Base-by-base conservation (phyloP, 2,113 vertebrate species). In the Pluvialis apricaria region DNA sequence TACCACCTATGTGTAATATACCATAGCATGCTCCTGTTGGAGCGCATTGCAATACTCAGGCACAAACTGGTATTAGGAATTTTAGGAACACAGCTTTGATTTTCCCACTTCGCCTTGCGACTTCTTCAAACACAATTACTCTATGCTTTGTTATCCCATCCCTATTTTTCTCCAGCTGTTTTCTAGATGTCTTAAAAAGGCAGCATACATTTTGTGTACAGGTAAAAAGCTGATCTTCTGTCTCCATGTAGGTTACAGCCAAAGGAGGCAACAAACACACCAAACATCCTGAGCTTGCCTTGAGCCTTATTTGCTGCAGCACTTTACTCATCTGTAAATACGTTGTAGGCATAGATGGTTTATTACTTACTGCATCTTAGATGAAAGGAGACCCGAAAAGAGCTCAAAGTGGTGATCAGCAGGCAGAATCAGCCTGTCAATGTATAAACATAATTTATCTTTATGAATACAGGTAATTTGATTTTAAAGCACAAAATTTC, bases 21-120 rank as follows among this genome's bases (percentile, higher is more conserved):
- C 38, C 9, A 70, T 15, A 57, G 24, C 34, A 18, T 8, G 31
- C 20, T 61, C 7, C 36, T 51, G 3, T 40, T 52, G 16, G n/a
- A 57, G 51, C 18, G 57, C 6, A 2, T 49, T 18, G 24, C 20
- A 51, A 17, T 34, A 22, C 3, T 49, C 1, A 0, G 36, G 36
- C 28, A 82, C 51, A 66, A 62, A 75, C 7, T 3, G 6, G 7
- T 72, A 29, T 52, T 25, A n/a, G 32, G 11, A 76, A 22, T 75
- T 75, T 75, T 42, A 87, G 25, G 45, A 87, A 54, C 18, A 49
- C 9, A 57, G 25, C n/a, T 34, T 75, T 49, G 14, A 76, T 72
- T 62, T 52, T 10, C 20, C 26, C 11, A 28, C 47, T 66, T 26
- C 16, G 73, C 10, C 70, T 44, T 51, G n/a, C 16, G 11, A 66